Percentiles rank a stretch among this genome's conserved stretches.
Conservation (phyloP, 2,113 vertebrate genomes). For the Colius striatus region DNA sequence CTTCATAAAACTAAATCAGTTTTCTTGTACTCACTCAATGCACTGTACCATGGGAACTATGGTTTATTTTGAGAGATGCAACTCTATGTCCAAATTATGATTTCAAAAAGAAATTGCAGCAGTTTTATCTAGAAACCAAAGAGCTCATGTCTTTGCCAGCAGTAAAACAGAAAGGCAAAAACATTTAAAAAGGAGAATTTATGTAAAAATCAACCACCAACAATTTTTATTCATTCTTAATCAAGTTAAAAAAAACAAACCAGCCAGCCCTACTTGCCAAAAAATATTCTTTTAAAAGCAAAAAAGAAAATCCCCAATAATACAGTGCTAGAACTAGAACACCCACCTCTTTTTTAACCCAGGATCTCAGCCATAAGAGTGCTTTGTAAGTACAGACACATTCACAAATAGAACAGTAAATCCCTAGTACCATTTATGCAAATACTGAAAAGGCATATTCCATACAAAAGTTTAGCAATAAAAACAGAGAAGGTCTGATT, state of each 20-base stretch:
- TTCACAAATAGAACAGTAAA: conserved; percentile 43
- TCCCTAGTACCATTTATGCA: conserved; percentile 1
- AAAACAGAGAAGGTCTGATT: conserved; percentile 33
- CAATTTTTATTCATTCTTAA: no score
- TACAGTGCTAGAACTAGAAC: background rate
- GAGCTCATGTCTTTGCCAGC: background rate
- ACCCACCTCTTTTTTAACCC: background rate
- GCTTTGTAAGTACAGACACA: background rate
- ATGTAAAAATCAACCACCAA: no score
- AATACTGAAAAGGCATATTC: conserved; percentile 6
- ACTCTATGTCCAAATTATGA: background rate
- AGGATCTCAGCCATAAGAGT: background rate
- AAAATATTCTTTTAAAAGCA: background rate
- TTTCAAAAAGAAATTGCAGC: background rate
- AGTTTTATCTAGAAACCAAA: background rate
- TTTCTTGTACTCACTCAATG: background rate
- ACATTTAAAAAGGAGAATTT: no score
- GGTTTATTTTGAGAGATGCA: background rate
- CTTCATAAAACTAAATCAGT: background rate
- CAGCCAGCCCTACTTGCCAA: background rate
- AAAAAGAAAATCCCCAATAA: background rate
- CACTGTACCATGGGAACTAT: background rate
- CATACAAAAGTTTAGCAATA: conserved; percentile 39
- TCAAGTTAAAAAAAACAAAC: background rate
- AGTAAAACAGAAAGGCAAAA: background rate